Base-by-base conservation (phyloP, 2,113 vertebrate genomes). In the Zeus faber region DNA sequence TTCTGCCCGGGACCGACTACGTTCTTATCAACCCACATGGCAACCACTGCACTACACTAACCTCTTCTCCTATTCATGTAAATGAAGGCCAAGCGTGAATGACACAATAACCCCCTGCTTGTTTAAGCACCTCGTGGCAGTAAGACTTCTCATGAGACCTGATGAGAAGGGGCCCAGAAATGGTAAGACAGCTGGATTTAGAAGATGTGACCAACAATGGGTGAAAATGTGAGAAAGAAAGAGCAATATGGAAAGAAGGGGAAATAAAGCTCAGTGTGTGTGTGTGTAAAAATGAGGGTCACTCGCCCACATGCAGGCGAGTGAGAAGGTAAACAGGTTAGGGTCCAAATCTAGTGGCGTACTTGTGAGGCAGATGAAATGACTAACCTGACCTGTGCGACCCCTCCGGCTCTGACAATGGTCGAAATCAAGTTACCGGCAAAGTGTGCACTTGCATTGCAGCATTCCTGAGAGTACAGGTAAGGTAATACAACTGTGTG, bases 401-500 rank as follows among this genome's bases (percentile, higher is more conserved):
- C 44, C 1, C 31, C 35, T 26, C 40, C 59, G 16, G 17, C 48
- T 66, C 63, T n/a, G 52, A 46, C 55, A 53, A 39, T 3, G 18
- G 18, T 31, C 27, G 27, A 44, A 18, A 54, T 48, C 33, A 33
- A 40, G 24, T 45, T 9, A 52, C 47, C 45, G 11, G 49, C 45
- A 25, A 58, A n/a, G 40, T 37, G n/a, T 51, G n/a, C 27, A 44
- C n/a, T 47, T 46, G 26, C 39, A 40, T 7, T n/a, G 33, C 5
- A 9, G 6, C 33, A 37, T 37, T 41, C 29, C 59, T 56, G 49
- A 44, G 31, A 33, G 25, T 53, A 20, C 31, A 53, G 41, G 46
- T 60, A 64, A 69, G 23, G 22, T 52, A 49, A 72, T 70, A 65
- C 46, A 8, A 18, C 41, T 43, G 33, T 20, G 40, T 43, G 33